phyloP scores from a whole-genome alignment of 2,113 vertebrate species.

The Mirza zaza region DNA sequence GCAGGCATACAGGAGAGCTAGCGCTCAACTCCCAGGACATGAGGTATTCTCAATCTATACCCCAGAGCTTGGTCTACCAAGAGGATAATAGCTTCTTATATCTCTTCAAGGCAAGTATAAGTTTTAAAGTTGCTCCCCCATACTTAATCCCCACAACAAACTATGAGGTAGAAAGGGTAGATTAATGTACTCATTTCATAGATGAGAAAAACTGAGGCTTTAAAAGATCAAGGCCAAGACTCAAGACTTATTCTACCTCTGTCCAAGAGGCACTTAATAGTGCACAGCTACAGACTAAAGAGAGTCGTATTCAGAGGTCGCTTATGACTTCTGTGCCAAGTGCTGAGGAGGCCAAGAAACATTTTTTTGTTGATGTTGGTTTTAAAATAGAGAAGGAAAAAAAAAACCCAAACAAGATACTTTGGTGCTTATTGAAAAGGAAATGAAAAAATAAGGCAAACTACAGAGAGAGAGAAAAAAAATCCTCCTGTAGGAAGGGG shows the following conservation, averaged over 20 bases:
- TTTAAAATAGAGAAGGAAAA: not conserved
- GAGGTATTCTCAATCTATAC: not conserved
- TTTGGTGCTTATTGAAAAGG: not conserved
- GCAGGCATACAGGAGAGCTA: not conserved
- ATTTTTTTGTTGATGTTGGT: not conserved
- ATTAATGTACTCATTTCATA: not conserved
- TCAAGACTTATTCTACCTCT: not conserved
- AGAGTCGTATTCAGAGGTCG: not conserved
- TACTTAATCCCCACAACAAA: not conserved
- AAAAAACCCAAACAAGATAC: not conserved
- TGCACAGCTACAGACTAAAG: not conserved
- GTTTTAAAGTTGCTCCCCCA: not conserved
- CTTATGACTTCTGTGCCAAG: not conserved
- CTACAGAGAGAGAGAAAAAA: not conserved
- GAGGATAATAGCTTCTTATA: not conserved
- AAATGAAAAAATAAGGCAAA: not conserved
- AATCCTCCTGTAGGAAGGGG: not conserved
- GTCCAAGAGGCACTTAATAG: not conserved
- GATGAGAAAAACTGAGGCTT: not conserved
- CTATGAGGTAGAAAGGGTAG: constrained; percentile 61
- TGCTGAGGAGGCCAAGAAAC: not conserved
- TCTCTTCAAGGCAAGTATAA: not conserved
- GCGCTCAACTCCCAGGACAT: not conserved
- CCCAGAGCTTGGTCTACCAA: not conserved
- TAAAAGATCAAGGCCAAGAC: not conserved